Base-by-base conservation (phyloP, 2,888 invertebrate species). In the Amaurobius ferox region DNA sequence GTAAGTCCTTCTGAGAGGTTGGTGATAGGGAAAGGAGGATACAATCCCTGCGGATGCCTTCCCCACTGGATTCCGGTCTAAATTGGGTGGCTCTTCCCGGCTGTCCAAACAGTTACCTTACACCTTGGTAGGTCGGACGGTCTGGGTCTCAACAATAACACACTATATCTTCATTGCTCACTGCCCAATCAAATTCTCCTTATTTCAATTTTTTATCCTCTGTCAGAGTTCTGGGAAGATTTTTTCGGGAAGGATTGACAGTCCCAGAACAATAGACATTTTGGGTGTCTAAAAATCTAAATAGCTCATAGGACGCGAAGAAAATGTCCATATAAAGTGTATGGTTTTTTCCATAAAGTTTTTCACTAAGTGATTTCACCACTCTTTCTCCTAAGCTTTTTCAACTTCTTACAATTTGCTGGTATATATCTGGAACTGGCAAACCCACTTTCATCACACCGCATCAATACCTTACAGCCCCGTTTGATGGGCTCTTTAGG, bases 141-240 rank as follows among this genome's bases (percentile, higher is more conserved):
- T n/a, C n/a, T n/a, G n/a, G n/a, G n/a, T n/a, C n/a, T n/a, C n/a
- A n/a, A n/a, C n/a, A n/a, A n/a, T n/a, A n/a, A n/a, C n/a, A n/a
- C n/a, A n/a, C n/a, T n/a, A n/a, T n/a, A n/a, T n/a, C n/a, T n/a
- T n/a, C n/a, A 6, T 23, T 35, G 30, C 19, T 66, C 3, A 66
- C 66, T 30, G 68, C 39, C 68, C 68, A 39, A 23, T 68, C 39
- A 26, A 23, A 64, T 3, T 68, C 23, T 35, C 68, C 68, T 1
- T 39, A 7, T 68, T 68, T 35, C 68, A 39, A 23, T 26, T 23
- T 68, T 68, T 68, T 64, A 0, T 64, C 9, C 11, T 1, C 64
- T 23, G 30, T 11, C 29, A 64, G 0, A 5, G 29, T 29, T 68
- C 40, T 39, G 1, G 66, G 39, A 23, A 68, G 26, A 35, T 39